These are phyloP conservation scores for Dicentrarchus labrax DNA, from an alignment of 2,113 vertebrate species.

Conservation along the genomic window DNA sequence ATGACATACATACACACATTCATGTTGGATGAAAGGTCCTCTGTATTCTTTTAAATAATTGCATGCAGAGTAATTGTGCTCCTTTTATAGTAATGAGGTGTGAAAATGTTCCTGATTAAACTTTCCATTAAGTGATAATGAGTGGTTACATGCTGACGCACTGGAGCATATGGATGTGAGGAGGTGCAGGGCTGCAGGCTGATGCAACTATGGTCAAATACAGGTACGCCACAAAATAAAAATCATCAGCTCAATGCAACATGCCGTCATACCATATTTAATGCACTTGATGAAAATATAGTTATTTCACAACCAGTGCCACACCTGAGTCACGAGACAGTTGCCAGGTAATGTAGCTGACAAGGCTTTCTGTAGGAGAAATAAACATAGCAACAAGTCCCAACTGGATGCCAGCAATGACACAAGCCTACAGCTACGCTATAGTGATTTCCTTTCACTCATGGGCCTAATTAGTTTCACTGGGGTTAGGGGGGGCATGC, in stretches of 20 bases:
- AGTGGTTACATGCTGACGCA: conserved; percentile 11
- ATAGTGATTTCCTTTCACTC: conserved; percentile 45
- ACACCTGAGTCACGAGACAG: conserved; percentile 16
- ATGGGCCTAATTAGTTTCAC: conserved; percentile 73
- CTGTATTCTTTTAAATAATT: not conserved
- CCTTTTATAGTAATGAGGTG: conserved; percentile 64
- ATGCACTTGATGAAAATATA: not conserved
- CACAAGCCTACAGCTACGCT: conserved; percentile 26
- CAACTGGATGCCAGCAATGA: conserved; percentile 59
- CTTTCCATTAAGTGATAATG: conserved; percentile 54
- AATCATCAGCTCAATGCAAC: not conserved
- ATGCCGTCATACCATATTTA: not conserved
- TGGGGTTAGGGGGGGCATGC: conserved; percentile 39
- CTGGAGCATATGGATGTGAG: conserved; percentile 20
- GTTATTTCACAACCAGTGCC: conserved; percentile 10
- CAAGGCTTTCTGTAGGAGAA: conserved; percentile 15
- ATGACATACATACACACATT: not conserved
- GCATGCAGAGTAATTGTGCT: not conserved
- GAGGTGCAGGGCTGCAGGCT: not conserved
- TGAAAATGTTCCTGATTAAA: conserved; percentile 72
- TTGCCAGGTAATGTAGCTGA: conserved; percentile 43
- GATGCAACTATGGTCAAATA: conserved; percentile 4
- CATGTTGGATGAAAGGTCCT: not conserved
- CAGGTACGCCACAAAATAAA: not conserved
- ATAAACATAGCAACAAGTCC: conserved; percentile 57